Evolutionary conservation across 2,113 vertebrate genomes (phyloP).

Genomic region (Podocnemis expansa): DNA sequence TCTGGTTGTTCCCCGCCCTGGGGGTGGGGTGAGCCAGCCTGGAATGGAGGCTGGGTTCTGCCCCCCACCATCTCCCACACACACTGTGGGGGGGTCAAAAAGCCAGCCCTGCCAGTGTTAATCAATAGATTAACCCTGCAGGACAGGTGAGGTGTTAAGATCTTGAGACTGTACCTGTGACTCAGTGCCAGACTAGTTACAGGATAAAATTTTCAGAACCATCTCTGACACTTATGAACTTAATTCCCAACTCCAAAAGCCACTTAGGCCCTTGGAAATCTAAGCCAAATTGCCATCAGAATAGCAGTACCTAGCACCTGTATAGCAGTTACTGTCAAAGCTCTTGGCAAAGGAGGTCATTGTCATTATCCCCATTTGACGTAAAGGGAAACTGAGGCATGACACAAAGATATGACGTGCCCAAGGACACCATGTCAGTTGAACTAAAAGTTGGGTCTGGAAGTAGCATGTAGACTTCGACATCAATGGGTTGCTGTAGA

Average conservation of each 20-base stretch:
- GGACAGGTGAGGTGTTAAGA: neutral
- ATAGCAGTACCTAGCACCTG: too few relatives aligned
- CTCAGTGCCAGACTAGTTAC: neutral
- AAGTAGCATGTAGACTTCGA: neutral
- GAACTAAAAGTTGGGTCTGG: neutral
- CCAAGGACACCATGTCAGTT: neutral
- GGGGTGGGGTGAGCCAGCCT: too few relatives aligned
- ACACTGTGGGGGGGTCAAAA: too few relatives aligned
- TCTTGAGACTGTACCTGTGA: neutral
- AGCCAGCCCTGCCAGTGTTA: too few relatives aligned
- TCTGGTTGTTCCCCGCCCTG: too few relatives aligned
- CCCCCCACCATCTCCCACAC: too few relatives aligned
- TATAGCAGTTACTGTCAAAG: too few relatives aligned
- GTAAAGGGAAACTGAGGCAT: neutral
- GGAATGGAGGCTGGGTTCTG: too few relatives aligned
- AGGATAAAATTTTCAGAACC: neutral
- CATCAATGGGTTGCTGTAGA: neutral
- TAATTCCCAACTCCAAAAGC: neutral
- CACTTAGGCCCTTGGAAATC: neutral
- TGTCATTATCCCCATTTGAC: neutral
- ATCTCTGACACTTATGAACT: neutral
- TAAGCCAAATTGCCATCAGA: neutral
- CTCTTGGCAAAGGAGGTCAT: neutral
- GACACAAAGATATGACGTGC: rapidly evolving
- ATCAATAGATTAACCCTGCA: neutral